Evolutionary conservation across 1,140 invertebrate species (phyloP), one percentile per base, ranked within the genome.

Genomic region (Pogonomyrmex barbatus): DNA sequence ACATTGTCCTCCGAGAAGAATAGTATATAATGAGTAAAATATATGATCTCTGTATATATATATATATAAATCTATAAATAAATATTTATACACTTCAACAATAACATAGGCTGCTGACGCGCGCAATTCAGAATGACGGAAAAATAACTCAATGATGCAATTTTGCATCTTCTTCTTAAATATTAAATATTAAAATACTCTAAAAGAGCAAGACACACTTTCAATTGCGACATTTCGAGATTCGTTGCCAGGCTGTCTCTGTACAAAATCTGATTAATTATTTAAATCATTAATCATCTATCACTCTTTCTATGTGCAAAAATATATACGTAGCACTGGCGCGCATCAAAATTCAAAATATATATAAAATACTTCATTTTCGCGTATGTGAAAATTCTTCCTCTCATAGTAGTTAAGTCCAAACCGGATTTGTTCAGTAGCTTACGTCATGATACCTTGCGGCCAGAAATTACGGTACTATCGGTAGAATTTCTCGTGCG

Each of bases 1-100:
- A 88, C 50, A 73, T 89, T 76, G 86, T 86, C 58, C 73, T 62
- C 58, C 54, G 30, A 67, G 63, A 88, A 88, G 76, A 86, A 89
- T 86, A 86, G 65, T 89, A 89, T 54, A 47, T 83, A 67, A 47
- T 56, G 45, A 84, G n/a, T 68, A 79, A 83, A 78, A 85, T 68
- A 84, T 77, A 56, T 63, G 63, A 63, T 87, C 47, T 83, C 30
- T 89, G 60, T 85, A 88, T 81, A 85, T 83, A 88, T 85, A 24
- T 24, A 85, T 79, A 89, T 73, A 87, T 82, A 84, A 78, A 71
- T 89, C 78, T 87, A 87, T 87, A 88, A 88, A 90, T 88, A 90
- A 84, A 88, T 81, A 87, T 87, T 89, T 89, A 85, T 89, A 89
- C 65, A 68, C 62, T 89, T 89, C 75, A 89, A 83, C 79, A 83